Evolutionary conservation across 2,113 vertebrate genomes (phyloP).

Genomic region (Nycticebus coucang): DNA sequence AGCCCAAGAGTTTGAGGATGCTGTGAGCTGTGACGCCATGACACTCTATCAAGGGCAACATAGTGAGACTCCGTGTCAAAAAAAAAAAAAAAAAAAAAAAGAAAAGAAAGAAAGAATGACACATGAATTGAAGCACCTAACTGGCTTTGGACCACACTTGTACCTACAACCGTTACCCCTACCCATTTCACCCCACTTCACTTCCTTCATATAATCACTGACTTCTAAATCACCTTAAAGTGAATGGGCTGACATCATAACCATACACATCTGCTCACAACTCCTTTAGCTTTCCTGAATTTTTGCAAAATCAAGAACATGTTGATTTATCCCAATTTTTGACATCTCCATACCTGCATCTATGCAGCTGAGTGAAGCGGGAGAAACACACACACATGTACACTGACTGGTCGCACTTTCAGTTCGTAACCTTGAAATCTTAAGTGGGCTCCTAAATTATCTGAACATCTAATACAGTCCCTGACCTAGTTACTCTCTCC

Average conservation of each 20-base stretch:
- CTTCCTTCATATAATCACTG: not conserved
- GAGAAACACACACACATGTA: not conserved
- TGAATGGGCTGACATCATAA: not conserved
- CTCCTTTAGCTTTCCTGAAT: not conserved
- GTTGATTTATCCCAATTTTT: not conserved
- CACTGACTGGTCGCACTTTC: not conserved
- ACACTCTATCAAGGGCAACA: too few species aligned
- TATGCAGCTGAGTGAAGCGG: not conserved
- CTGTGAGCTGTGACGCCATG: too few species aligned
- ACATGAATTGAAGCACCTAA: not conserved
- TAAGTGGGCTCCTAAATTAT: too few species aligned
- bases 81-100: too few species aligned
- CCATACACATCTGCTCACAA: not conserved
- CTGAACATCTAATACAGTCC: not conserved
- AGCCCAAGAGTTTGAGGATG: too few species aligned
- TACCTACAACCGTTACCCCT: too few species aligned
- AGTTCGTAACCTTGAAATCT: not conserved
- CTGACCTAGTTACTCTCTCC: too few species aligned
- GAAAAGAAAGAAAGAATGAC: too few species aligned
- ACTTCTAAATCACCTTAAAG: not conserved
- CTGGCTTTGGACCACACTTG: too few species aligned
- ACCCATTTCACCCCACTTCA: not conserved
- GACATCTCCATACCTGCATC: not conserved
- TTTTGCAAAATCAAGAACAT: not conserved
- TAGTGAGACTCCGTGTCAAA: too few species aligned